A percentile compares a stretch with the other conserved stretches of the same genome.
Evolutionary conservation across 2,797 vertebrate genomes (phyloP).

Genomic region (Sebastes itinus): DNA sequence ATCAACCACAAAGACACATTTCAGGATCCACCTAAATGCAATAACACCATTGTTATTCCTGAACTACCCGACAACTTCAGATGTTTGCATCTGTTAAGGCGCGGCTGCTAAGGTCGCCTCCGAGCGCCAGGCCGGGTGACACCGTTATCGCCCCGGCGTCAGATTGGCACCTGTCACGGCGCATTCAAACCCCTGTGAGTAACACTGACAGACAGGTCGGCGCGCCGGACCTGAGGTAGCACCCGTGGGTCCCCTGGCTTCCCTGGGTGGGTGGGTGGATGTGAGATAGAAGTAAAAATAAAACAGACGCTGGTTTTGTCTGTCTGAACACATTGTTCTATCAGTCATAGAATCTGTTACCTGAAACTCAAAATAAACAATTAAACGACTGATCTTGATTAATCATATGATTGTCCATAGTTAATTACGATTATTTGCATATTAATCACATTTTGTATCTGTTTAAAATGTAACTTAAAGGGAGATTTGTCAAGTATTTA

Average conservation of each 20-base stretch:
- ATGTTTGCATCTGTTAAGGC: conserved; percentile 63
- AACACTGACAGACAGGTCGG: conserved; percentile 75
- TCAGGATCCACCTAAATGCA: conserved; percentile 31
- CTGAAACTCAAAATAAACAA: neutral
- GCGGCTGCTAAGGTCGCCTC: conserved; percentile 54
- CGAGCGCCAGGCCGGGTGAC: conserved; percentile 40
- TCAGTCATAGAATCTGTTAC: neutral
- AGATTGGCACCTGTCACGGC: conserved; percentile 80
- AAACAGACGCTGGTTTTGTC: conserved; percentile 19
- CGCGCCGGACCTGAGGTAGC: conserved; percentile 61
- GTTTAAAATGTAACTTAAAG: fast-evolving
- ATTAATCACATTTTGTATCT: no score
- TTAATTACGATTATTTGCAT: fast-evolving
- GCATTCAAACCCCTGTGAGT: conserved; percentile 58
- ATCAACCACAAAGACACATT: conserved; percentile 58
- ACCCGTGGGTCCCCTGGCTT: conserved; percentile 57
- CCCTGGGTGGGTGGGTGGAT: conserved; percentile 5
- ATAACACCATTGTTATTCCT: conserved; percentile 48
- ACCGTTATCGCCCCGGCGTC: conserved; percentile 52
- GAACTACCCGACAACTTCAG: conserved; percentile 29
- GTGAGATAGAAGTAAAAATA: conserved; percentile 51
- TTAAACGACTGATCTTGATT: no score
- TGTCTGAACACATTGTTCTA: neutral
- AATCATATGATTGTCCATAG: fast-evolving
- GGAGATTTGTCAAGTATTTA: no score